Percentiles rank a stretch among this genome's conserved stretches.
Conservation (phyloP, 2,888 invertebrate species). For the Erebia palarica region DNA sequence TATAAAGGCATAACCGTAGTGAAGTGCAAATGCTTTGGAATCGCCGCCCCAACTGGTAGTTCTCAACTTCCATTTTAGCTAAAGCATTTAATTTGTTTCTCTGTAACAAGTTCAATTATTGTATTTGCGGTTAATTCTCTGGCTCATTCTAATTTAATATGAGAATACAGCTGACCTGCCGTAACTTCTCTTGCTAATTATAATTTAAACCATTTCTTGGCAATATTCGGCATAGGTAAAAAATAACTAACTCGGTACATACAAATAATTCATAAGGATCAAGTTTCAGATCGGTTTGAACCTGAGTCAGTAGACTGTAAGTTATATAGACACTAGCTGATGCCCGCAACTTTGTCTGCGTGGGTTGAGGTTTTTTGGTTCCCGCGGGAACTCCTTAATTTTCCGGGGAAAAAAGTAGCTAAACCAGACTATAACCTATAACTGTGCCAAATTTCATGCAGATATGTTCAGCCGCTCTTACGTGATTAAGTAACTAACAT, state of each 20-base stretch:
- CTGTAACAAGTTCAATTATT: conserved; percentile 13
- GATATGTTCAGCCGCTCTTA: no score
- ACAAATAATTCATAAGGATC: background rate
- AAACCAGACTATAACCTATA: no score
- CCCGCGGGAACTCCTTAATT: no score
- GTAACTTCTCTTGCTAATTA: background rate
- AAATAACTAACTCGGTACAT: background rate
- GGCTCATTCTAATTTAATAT: background rate
- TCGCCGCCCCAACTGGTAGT: conserved; percentile 11
- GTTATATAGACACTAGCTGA: no score
- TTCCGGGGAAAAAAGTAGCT: no score
- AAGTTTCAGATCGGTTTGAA: no score
- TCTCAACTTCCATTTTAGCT: conserved; percentile 18
- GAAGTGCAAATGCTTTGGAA: conserved; percentile 23
- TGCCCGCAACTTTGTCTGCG: no score
- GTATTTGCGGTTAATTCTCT: background rate
- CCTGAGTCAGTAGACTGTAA: no score
- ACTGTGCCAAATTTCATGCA: no score
- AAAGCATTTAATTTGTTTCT: conserved; percentile 18
- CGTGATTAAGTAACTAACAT: no score
- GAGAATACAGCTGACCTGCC: background rate
- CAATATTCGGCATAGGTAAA: background rate
- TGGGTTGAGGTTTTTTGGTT: no score
- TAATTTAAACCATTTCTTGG: background rate
- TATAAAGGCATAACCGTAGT: conserved; percentile 19